Evolutionary conservation across 2,888 invertebrate genomes (phyloP), one percentile per base, ranked within the genome.

Genomic region (Yponomeuta cagnagella): DNA sequence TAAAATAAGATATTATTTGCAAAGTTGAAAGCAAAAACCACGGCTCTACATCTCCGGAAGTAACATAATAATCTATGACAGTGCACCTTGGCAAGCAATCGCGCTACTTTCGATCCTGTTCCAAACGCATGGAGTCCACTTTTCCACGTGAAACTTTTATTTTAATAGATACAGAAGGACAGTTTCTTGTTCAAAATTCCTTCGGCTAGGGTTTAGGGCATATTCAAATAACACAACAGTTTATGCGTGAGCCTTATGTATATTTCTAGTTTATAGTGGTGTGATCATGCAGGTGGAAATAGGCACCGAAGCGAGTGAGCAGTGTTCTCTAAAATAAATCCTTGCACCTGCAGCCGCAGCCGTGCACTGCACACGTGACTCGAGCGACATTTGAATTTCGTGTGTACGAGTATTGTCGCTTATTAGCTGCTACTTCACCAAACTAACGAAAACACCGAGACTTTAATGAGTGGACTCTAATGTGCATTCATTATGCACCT

Each of bases 41-140:
- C n/a, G 63, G 43, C 33, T 15, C 48, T 52, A 69, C 37, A 10
- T 69, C 69, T n/a, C 69, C 31, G 69, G 63, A 63, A 63, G 52
- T 73, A 71, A 72, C 73, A 73, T 73, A 71, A 73, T 74, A 72
- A 74, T 73, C 71, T 74, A 72, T 73, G 73, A 74, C 75, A 76
- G 74, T 76, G 72, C 74, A 74, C 73, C 72, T 68, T 73, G 74
- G 66, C 48, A 63, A 68, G 72, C 69, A 67, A 72, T 70, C 63
- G 15, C 15, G 63, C n/a, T 15, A 15, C 5, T 63, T 23, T n/a
- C 63, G 15, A 63, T 23, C n/a, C 63, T 23, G 8, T 15, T n/a
- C 63, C 23, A 63, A 63, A 63, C 43, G 43, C 43, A 43, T 8
- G 5, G 43, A 43, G 43, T 43, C 5, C 43, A 43, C 8, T 43